phyloP scores from a whole-genome alignment of 2,888 invertebrate species.

The Balanococcus diminutus region DNA sequence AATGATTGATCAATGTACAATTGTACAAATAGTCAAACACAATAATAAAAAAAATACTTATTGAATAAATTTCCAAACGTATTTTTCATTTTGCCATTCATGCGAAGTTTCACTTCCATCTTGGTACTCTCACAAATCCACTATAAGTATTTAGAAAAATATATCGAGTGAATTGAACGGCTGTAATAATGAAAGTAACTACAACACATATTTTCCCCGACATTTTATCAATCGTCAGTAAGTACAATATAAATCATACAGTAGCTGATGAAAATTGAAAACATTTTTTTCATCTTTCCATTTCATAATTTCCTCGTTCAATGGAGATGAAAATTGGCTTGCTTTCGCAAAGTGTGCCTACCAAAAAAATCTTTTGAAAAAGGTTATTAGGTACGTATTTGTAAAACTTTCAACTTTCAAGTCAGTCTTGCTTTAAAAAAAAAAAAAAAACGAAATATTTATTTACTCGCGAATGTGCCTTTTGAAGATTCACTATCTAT shows the following conservation, averaged over 20 bases:
- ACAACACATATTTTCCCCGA: not conserved
- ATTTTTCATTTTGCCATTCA: too few relatives aligned
- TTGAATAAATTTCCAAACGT: too few relatives aligned
- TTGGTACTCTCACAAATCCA: too few relatives aligned
- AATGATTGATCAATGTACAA: too few relatives aligned
- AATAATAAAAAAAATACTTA: too few relatives aligned
- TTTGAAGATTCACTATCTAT: not conserved
- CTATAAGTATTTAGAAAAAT: too few relatives aligned
- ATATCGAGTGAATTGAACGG: not conserved
- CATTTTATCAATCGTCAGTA: not conserved
- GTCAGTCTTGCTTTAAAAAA: not conserved
- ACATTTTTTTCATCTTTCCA: not conserved
- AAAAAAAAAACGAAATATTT: not conserved
- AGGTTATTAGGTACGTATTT: not conserved
- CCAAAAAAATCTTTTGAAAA: not conserved
- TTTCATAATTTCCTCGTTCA: not conserved
- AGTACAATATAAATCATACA: not conserved
- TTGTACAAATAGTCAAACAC: too few relatives aligned
- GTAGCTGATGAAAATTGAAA: not conserved
- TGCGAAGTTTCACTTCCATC: too few relatives aligned
- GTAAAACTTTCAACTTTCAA: not conserved
- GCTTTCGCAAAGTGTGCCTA: not conserved
- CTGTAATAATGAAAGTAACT: not conserved
- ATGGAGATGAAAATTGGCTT: not conserved
- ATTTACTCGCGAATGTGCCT: not conserved